Evolutionary conservation across 2,888 invertebrate genomes (phyloP).

Genomic region (Myopa tessellatipennis): DNA sequence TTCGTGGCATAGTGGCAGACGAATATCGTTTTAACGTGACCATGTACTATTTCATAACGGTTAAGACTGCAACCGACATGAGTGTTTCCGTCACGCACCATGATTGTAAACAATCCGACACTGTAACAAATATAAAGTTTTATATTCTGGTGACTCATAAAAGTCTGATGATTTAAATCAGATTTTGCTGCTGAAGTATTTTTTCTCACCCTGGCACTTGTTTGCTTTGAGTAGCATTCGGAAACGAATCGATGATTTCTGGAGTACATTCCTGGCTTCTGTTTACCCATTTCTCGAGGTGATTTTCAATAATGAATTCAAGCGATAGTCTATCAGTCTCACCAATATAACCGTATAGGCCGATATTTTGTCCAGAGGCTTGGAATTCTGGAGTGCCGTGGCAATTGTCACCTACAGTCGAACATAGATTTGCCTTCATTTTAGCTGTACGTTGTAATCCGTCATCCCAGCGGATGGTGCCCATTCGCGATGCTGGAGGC

Average conservation of each 20-base stretch:
- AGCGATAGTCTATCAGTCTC: background rate
- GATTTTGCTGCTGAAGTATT: background rate
- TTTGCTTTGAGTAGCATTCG: background rate
- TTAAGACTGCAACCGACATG: conserved; percentile 28
- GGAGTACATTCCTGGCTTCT: background rate
- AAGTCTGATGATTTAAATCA: too few relatives aligned
- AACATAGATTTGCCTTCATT: background rate
- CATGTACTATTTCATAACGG: background rate
- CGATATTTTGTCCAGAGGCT: background rate
- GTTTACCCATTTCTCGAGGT: background rate
- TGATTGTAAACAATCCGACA: conserved; percentile 20
- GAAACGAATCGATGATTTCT: background rate
- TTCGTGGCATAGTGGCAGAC: conserved; percentile 27
- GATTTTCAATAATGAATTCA: background rate
- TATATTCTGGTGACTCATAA: too few relatives aligned
- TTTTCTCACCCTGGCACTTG: background rate
- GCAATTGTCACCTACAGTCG: background rate
- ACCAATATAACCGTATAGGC: background rate
- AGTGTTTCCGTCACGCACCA: conserved; percentile 26
- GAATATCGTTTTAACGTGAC: background rate
- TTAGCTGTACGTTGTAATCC: background rate
- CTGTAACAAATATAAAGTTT: background rate
- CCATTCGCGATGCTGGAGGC: background rate
- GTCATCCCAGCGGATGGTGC: background rate
- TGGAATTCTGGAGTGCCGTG: background rate